phyloP scores from a whole-genome alignment of 2,113 vertebrate species.

The Anoplopoma fimbria region DNA sequence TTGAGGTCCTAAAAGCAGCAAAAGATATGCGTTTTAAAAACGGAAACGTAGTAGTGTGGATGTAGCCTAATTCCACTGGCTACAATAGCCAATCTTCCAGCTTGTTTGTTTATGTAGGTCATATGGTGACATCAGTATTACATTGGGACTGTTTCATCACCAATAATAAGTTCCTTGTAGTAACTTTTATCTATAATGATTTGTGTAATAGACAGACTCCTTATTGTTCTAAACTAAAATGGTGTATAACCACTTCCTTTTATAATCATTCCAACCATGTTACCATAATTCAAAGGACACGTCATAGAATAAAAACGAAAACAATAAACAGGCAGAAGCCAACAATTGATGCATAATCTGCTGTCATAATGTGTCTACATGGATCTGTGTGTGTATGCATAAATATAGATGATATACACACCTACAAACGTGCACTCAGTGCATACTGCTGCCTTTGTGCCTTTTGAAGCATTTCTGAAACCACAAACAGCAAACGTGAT shows the following conservation, averaged over 20 bases:
- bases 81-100: background rate
- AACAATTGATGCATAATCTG: background rate
- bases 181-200: background rate
- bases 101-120: background rate
- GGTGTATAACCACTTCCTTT: background rate
- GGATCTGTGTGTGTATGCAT: background rate
- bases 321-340: background rate
- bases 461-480: background rate
- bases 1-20: too few relatives aligned
- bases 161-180: background rate
- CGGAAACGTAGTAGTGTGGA: too few relatives aligned
- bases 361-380: background rate
- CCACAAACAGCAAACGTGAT: background rate
- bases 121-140: background rate
- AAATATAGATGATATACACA: too few relatives aligned
- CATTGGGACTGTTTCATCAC: background rate
- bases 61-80: too few relatives aligned
- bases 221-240: background rate
- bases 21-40: too few relatives aligned
- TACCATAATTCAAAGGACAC: background rate
- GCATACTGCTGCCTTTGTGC: background rate
- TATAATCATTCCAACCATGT: background rate
- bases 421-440: background rate
- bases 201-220: background rate
- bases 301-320: background rate